These are phyloP conservation scores for Morbakka virulenta DNA, from an alignment of 30 jellyfish, hydroid and myxozoan species.

Conservation along the genomic window DNA sequence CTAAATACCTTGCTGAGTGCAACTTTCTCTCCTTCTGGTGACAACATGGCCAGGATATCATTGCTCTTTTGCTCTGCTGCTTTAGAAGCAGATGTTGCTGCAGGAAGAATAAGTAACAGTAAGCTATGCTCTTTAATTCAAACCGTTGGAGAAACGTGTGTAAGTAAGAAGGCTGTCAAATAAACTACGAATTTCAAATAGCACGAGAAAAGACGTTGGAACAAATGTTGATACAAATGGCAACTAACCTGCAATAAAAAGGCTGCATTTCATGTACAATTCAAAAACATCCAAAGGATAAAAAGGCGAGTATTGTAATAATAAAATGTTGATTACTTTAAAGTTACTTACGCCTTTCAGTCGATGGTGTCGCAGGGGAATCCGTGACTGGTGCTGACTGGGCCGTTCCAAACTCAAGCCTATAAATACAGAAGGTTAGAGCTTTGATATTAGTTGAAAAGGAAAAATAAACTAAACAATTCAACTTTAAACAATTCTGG, in stretches of 20 bases:
- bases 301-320: too few species aligned
- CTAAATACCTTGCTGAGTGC: slow-evolving; percentile 77
- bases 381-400: slow-evolving; percentile 58
- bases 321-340: too few species aligned
- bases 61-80: slow-evolving; percentile 71
- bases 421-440: neutral
- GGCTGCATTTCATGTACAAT: too few species aligned
- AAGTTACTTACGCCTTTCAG: slow-evolving; percentile 66
- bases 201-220: too few species aligned
- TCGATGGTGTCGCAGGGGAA: slow-evolving; percentile 38
- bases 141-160: too few species aligned
- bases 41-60: slow-evolving; percentile 90
- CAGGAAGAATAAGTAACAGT: neutral
- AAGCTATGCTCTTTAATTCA: neutral
- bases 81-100: slow-evolving; percentile 47
- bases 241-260: too few species aligned
- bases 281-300: too few species aligned
- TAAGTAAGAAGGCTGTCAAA: too few species aligned
- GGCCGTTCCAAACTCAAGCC: slow-evolving; percentile 85
- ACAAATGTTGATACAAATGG: too few species aligned
- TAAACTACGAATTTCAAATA: too few species aligned
- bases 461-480: neutral
- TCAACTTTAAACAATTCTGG: neutral
- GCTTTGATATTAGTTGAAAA: neutral
- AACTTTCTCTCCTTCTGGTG: slow-evolving; percentile 98